These are phyloP conservation scores for Chouioia cunea DNA, from an alignment of 2,888 invertebrate genomes.

Conservation along the genomic window DNA sequence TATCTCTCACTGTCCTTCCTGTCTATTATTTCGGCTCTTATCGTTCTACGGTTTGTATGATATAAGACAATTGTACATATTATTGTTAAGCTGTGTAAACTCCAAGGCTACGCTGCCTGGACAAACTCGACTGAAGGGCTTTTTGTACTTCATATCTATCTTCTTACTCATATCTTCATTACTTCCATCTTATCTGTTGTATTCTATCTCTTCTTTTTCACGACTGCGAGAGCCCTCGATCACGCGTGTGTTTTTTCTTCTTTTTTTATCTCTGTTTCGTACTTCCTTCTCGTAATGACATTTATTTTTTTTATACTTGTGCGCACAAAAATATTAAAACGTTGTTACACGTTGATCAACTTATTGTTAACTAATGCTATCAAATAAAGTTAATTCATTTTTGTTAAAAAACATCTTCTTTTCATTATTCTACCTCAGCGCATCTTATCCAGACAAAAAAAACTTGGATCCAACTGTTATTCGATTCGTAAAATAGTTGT, in stretches of 20 bases:
- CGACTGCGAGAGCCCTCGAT: slow-evolving; percentile 25
- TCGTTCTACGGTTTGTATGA: slow-evolving; percentile 28
- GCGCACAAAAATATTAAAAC: slow-evolving; percentile 46
- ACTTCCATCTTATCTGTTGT: slow-evolving; percentile 10
- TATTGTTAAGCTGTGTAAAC: slow-evolving; percentile 54
- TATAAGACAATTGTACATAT: slow-evolving; percentile 60
- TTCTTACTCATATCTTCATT: slow-evolving; percentile 7
- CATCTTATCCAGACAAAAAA: background rate
- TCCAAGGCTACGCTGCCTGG: slow-evolving; percentile 13
- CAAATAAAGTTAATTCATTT: slow-evolving; percentile 65
- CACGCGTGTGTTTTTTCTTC: slow-evolving; percentile 7
- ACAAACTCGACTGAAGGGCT: slow-evolving; percentile 59
- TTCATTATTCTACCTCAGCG: slow-evolving; percentile 12
- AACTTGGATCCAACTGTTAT: slow-evolving; percentile 15
- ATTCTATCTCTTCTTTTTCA: slow-evolving; percentile 14
- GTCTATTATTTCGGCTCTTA: background rate
- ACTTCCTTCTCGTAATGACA: slow-evolving; percentile 4
- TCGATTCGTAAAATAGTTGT: too few species aligned
- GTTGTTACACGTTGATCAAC: slow-evolving; percentile 59
- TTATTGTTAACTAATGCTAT: slow-evolving; percentile 65
- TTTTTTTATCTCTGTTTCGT: slow-evolving; percentile 28
- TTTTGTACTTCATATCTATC: slow-evolving; percentile 45
- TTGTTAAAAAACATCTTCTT: slow-evolving; percentile 54
- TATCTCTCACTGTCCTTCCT: background rate
- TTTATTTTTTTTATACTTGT: slow-evolving; percentile 53